These are phyloP conservation scores for Ophiothrix spiculata DNA, from an alignment of 35 echinoderm and acorn worm species.

Conservation along the genomic window DNA sequence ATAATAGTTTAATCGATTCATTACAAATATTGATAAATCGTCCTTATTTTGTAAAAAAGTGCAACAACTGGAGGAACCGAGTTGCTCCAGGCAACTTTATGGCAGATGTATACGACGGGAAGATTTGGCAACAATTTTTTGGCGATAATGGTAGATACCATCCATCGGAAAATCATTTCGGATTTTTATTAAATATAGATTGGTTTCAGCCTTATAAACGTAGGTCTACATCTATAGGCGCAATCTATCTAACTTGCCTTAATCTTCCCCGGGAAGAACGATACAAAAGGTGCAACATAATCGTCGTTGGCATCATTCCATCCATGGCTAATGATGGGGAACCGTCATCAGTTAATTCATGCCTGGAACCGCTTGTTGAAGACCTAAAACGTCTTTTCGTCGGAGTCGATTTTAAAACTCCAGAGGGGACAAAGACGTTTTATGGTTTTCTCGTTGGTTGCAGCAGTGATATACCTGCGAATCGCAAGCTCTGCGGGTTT, in stretches of 20 bases:
- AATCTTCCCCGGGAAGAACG: not conserved
- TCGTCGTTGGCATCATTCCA: not conserved
- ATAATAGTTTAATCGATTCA: not conserved
- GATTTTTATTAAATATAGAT: constrained; percentile 4
- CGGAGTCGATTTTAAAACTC: not conserved
- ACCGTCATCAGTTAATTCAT: not conserved
- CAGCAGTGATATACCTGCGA: constrained; percentile 1
- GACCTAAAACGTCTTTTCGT: not conserved
- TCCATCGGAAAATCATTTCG: not conserved
- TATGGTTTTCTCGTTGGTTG: constrained; percentile 6
- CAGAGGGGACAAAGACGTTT: not conserved
- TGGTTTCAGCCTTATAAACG: not conserved
- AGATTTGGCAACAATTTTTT: not conserved
- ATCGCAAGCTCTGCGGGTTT: not conserved
- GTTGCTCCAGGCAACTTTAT: not conserved
- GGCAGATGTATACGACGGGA: not conserved
- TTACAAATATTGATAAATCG: not conserved
- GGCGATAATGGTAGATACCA: not conserved
- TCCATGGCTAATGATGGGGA: not conserved
- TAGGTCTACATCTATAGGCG: not conserved
- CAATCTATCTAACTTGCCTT: not conserved
- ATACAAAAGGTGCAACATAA: not conserved
- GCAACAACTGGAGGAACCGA: not conserved
- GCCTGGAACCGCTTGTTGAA: not conserved
- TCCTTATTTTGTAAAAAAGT: not conserved